phyloP scores from a whole-genome alignment of 1,140 invertebrate species.

The Latrodectus geometricus region DNA sequence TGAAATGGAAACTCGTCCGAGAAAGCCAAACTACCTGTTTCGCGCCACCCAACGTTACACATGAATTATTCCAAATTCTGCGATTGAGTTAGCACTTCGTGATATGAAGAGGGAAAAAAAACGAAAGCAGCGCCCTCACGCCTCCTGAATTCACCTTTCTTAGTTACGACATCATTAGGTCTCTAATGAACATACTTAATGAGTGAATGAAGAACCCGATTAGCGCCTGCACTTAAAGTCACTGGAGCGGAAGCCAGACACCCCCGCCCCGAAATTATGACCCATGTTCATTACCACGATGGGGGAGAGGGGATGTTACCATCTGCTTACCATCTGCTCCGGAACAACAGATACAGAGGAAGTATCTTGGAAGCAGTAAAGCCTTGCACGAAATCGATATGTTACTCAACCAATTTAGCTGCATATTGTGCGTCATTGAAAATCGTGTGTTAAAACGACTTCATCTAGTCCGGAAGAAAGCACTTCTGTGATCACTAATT shows the following conservation, averaged over 20 bases:
- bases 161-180: slow-evolving; percentile 7
- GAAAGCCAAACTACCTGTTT: neutral
- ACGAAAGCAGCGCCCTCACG: slow-evolving; percentile 9
- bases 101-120: neutral
- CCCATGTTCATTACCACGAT: slow-evolving; percentile 37
- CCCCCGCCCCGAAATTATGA: neutral
- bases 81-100: neutral
- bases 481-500: too few species aligned
- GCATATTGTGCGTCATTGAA: too few species aligned
- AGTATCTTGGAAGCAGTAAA: slow-evolving; percentile 7
- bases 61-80: neutral
- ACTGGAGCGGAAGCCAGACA: neutral
- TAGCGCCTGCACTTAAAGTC: slow-evolving; percentile 11
- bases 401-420: neutral
- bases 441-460: too few species aligned
- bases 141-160: slow-evolving; percentile 8
- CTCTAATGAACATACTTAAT: neutral
- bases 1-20: too few species aligned
- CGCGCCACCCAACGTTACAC: neutral
- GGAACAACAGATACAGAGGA: slow-evolving; percentile 54
- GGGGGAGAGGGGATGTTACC: slow-evolving; percentile 13
- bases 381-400: neutral
- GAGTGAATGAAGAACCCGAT: slow-evolving; percentile 14
- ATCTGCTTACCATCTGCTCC: slow-evolving; percentile 47
- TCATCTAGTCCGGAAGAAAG: too few species aligned